phyloP scores from a whole-genome alignment of 2,113 vertebrate species.

The Notarius lentiginosus region DNA sequence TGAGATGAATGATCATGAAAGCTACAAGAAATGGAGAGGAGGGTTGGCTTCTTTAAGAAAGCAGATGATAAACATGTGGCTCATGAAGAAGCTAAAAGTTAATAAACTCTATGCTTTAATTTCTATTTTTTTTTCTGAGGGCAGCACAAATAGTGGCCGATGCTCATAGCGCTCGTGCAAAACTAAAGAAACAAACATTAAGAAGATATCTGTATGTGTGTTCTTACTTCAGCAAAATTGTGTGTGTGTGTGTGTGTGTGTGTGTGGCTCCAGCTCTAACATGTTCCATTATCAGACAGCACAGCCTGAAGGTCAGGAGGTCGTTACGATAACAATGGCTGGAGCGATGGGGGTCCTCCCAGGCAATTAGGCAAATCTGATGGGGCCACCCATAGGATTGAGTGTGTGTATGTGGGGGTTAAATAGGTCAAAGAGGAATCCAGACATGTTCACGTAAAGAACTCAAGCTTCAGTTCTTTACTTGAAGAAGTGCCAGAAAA shows the following conservation, averaged over 20 bases:
- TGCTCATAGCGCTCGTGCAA: neutral
- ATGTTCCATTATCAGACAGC: conserved; percentile 51
- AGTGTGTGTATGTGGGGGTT: conserved; percentile 25
- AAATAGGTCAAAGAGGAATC: conserved; percentile 30
- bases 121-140: neutral
- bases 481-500: neutral
- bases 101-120: neutral
- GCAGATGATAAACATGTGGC: too few relatives aligned
- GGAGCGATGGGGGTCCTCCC: conserved; percentile 52
- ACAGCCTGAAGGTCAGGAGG: conserved; percentile 27
- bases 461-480: neutral
- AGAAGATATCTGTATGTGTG: neutral
- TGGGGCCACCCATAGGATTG: conserved; percentile 42
- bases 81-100: neutral
- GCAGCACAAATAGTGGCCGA: too few relatives aligned
- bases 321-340: conserved; percentile 50
- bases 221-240: neutral
- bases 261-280: conserved; percentile 28
- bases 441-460: conserved; percentile 19
- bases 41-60: too few relatives aligned
- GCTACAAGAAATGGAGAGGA: too few relatives aligned
- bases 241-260: conserved; percentile 15
- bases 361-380: conserved; percentile 58
- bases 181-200: neutral
- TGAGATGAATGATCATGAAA: too few relatives aligned